phyloP scores from a whole-genome alignment of 2,888 invertebrate species.

The Plagiodera versicolora region DNA sequence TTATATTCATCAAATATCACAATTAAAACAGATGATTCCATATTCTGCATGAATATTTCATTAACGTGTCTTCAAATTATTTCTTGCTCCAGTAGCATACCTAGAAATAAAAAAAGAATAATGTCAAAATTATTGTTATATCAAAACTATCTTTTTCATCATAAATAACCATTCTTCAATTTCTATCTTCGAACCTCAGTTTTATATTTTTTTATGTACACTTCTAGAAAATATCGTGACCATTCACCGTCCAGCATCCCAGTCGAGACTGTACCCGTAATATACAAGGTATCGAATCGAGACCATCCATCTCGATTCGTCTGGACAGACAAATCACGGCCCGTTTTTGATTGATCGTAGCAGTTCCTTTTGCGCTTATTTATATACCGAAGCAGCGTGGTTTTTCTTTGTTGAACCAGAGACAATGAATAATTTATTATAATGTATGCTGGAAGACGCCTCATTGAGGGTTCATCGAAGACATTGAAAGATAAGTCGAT shows the following conservation, averaged over 20 bases:
- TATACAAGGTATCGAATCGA: not conserved
- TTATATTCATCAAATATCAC: too few species aligned
- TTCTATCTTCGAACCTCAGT: too few species aligned
- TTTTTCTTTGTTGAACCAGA: slow-evolving; percentile 21
- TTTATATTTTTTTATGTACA: too few species aligned
- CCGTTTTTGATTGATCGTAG: slow-evolving; percentile 34
- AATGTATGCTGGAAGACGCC: not conserved
- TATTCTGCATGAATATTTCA: too few species aligned
- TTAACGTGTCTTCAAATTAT: too few species aligned
- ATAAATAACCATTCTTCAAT: too few species aligned
- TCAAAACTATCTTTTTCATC: too few species aligned
- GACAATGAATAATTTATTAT: not conserved
- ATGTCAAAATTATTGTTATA: too few species aligned
- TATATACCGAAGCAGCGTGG: slow-evolving; percentile 26
- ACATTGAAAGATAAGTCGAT: not conserved
- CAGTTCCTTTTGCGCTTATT: slow-evolving; percentile 16
- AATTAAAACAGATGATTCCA: too few species aligned
- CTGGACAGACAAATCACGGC: slow-evolving; percentile 37
- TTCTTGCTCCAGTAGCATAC: too few species aligned
- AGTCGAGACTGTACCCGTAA: not conserved
- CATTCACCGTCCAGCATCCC: not conserved
- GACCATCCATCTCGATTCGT: slow-evolving; percentile 33
- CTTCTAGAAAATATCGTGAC: not conserved
- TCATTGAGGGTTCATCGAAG: not conserved
- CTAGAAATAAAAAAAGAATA: too few species aligned